Evolutionary conservation across 2,113 vertebrate genomes (phyloP).

Genomic region (Craseonycteris thonglongyai): DNA sequence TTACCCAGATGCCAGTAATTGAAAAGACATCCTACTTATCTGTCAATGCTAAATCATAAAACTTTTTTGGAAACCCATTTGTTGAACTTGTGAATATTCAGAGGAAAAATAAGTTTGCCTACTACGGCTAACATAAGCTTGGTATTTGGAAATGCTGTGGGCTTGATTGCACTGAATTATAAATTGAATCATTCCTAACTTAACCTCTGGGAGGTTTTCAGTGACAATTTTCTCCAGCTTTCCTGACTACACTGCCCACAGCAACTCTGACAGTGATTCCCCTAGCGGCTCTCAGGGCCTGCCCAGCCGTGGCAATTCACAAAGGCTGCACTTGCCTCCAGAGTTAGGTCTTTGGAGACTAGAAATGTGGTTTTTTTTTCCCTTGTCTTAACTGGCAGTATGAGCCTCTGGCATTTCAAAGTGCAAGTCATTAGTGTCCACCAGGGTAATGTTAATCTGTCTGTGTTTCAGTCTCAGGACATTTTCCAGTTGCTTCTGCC

Average conservation of each 20-base stretch:
- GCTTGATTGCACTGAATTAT: conserved; percentile 79
- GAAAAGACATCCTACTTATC: conserved; percentile 57
- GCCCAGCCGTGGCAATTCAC: conserved; percentile 79
- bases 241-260: conserved; percentile 76
- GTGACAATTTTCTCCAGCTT: conserved; percentile 83
- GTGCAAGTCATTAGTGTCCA: conserved; percentile 85
- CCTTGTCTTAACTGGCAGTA: conserved; percentile 84
- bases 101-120: conserved; percentile 42
- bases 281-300: conserved; percentile 77
- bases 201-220: conserved; percentile 80
- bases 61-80: conserved; percentile 45
- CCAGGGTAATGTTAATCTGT: conserved; percentile 85
- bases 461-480: conserved; percentile 86
- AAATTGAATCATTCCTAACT: conserved; percentile 79
- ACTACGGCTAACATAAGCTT: conserved; percentile 53
- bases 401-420: conserved; percentile 85
- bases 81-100: conserved; percentile 46
- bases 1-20: conserved; percentile 54
- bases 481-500: conserved; percentile 89
- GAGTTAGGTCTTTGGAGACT: conserved; percentile 84
- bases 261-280: conserved; percentile 82
- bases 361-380: conserved; percentile 83
- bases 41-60: conserved; percentile 50
- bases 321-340: conserved; percentile 80
- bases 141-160: conserved; percentile 73